Base-by-base conservation (phyloP, 2,888 invertebrate species). In the Temnothorax ravouxi region DNA sequence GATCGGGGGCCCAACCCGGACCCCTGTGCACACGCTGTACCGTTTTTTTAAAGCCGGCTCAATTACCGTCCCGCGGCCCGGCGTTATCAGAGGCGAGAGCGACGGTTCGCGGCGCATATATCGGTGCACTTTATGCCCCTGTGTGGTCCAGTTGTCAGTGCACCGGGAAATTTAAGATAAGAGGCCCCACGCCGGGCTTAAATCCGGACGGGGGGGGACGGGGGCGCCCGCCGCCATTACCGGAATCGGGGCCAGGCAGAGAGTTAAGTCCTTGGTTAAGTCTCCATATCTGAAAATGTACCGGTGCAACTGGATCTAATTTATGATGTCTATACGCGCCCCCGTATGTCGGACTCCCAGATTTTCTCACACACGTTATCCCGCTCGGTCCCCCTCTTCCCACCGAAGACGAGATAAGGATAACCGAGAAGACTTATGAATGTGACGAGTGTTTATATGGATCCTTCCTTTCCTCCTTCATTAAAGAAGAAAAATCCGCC, bases 131-230 rank as follows among this genome's bases (percentile, higher is more conserved):
- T 80, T 80, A 80, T 80, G 79, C 59, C 69, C 13, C 47, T 80
- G 79, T 80, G 79, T 80, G 79, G 79, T 80, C 79, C 47, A 71
- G 59, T 80, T 80, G 79, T 80, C 79, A 80, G 71, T 71, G 69
- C 25, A 47, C 18, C 47, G 47, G 47, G 69, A 80, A 80, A 80
- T 80, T 80, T 80, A 80, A 80, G 71, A 71, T 80, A 80, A 80
- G 79, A 38, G 54, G 18, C 38, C 77, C 29, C 67, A 59, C 47
- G n/a, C n/a, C n/a, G 79, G 59, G 59, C 38, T 59, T 80, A 47
- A 69, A 80, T 47, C 71, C 79, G 47, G 6, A 2, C 50, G 67
- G 29, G 52, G n/a, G 50, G 5, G 1, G 18, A 6, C n/a, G 52
- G 6, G 44, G 25, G 18, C 21, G 61, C 2, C 59, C n/a, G 44